A percentile compares a stretch with the other conserved stretches of the same genome.
Evolutionary conservation across 2,113 vertebrate species (phyloP).

Genomic region (Butorides virescens): DNA sequence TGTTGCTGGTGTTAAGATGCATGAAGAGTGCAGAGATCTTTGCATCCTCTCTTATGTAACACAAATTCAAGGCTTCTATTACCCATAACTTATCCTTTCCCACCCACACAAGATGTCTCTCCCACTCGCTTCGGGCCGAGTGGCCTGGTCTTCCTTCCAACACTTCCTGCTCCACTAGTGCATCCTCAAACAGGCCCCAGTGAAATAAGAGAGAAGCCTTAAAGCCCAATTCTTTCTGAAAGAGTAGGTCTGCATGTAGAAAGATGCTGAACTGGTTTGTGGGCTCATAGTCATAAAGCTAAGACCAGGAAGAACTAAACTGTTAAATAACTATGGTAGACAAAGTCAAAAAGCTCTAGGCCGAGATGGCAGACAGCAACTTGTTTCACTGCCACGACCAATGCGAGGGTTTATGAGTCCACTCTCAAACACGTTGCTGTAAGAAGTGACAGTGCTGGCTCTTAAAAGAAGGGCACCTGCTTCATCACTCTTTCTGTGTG

Average conservation of each 20-base stretch:
- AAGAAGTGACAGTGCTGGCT: neutral
- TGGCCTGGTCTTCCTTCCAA: neutral
- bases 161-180: neutral
- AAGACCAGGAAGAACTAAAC: neutral
- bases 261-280: neutral
- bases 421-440: neutral
- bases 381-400: neutral
- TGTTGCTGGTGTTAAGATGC: neutral
- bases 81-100: neutral
- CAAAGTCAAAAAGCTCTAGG: neutral
- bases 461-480: neutral
- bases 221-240: neutral
- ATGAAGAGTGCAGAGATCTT: neutral
- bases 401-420: neutral
- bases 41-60: neutral
- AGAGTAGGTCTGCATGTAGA: accelerated
- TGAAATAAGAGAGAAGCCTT: neutral
- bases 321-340: neutral
- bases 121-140: neutral
- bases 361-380: neutral
- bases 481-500: neutral
- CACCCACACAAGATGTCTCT: neutral
- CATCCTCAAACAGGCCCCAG: neutral
- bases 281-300: neutral
- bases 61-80: neutral